Conservation (phyloP, 2,797 vertebrate species). For the Salarias fasciatus region DNA sequence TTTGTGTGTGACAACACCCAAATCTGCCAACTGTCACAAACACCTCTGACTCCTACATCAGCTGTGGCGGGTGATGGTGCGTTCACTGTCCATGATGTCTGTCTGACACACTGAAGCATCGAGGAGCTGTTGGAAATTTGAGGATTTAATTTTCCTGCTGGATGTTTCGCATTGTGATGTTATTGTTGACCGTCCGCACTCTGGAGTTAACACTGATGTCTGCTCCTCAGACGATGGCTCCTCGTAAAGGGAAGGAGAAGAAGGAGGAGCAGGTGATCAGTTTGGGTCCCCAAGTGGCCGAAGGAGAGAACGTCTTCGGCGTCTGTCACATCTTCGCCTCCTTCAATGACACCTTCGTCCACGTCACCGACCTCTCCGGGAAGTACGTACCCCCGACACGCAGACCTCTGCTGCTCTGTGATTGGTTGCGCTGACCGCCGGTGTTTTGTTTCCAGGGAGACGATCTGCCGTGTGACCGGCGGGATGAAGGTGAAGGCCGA, state of each 20-base stretch:
- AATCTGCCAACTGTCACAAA: too few relatives aligned
- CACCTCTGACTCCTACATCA: too few relatives aligned
- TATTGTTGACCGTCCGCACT: too few relatives aligned
- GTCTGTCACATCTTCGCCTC: conserved; percentile 98
- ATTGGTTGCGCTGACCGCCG: background rate
- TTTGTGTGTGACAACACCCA: too few relatives aligned
- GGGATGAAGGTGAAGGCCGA: conserved; percentile 99
- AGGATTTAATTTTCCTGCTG: too few relatives aligned
- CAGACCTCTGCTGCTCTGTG: background rate
- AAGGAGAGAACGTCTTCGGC: conserved; percentile 97
- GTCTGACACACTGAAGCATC: too few relatives aligned
- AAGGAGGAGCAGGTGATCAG: conserved; percentile 99
- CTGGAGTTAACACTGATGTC: too few relatives aligned
- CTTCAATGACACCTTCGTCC: conserved; percentile 98
- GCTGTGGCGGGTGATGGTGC: too few relatives aligned
- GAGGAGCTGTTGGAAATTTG: too few relatives aligned
- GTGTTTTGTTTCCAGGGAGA: conserved; percentile 83
- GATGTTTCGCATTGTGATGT: too few relatives aligned
- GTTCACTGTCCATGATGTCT: too few relatives aligned
- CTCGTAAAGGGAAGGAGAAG: conserved; percentile 99
- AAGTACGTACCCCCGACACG: conserved; percentile 79
- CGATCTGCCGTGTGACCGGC: conserved; percentile 96
- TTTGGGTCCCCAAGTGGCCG: conserved; percentile 95
- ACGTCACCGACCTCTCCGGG: conserved; percentile 96
- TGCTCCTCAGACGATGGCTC: conserved; percentile 88